Evolutionary conservation across 1,140 invertebrate species (phyloP), one percentile per base, ranked within the genome.

Genomic region (Panulirus ornatus): DNA sequence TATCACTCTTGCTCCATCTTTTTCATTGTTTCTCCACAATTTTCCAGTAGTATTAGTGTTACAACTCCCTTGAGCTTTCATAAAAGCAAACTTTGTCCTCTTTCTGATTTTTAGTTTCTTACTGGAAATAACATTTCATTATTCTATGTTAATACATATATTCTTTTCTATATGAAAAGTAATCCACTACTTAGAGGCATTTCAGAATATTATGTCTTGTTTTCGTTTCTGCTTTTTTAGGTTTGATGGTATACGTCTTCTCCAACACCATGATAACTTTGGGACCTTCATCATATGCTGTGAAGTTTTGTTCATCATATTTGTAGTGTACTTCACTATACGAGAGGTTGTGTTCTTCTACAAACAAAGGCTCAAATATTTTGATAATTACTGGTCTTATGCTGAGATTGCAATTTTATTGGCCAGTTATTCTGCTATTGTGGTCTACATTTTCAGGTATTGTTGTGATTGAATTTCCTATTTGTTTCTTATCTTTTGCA

Each of bases 311-410:
- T 95, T 94, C 85, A 85, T 93, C 3, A 58, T 94, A 2, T 95
- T 94, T 92, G 94, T 95, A 27, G 38, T 95, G 6, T 94, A 94
- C 91, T 95, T 95, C 91, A 94, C 95, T n/a, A 88, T 94, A 22
- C 93, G 93, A 34, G 94, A 95, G 90, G 81, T 94, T 40, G 85
- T 91, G 11, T 92, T 84, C 22, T 91, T 93, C 11, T 91, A 92
- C 42, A 93, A 93, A 44, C 78, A 91, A 36, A 90, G 92, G 14
- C 88, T 91, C 36, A 58, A 88, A 16, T 94, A 94, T 86, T 94
- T 95, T 73, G 92, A 90, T 30, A 84, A 93, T n/a, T 94, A 94
- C 90, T 94, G 94, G 94, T 94, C 94, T 91, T 92, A 94, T 47
- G 92, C 94, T 16, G 95, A 95, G 42, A 36, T 94, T 36, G 92